A percentile compares a stretch with the other conserved stretches of the same genome.
phyloP scores from a whole-genome alignment of 2,888 invertebrate species.

The Patella ulyssiponensis region DNA sequence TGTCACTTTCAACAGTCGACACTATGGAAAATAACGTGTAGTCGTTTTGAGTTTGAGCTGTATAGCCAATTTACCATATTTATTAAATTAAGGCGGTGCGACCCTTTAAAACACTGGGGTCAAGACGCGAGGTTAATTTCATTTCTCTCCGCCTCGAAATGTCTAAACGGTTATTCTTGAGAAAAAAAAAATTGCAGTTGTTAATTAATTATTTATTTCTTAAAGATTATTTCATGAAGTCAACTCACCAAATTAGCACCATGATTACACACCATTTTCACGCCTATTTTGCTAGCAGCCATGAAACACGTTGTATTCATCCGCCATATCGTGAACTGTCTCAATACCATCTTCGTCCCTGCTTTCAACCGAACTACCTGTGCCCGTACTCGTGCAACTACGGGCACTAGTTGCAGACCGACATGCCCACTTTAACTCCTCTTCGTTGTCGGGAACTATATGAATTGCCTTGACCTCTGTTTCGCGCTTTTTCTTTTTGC shows the following conservation, averaged over 20 bases:
- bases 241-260: background rate
- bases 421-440: background rate
- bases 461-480: background rate
- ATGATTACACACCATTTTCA: background rate
- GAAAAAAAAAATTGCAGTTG: too few relatives aligned
- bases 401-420: background rate
- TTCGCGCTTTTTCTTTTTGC: conserved; percentile 1
- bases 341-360: background rate
- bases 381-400: background rate
- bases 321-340: conserved; percentile 3
- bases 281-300: background rate
- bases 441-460: conserved; percentile 3
- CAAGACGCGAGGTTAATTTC: too few relatives aligned
- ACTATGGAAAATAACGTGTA: too few relatives aligned
- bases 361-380: background rate
- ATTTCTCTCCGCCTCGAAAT: too few relatives aligned
- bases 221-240: too few relatives aligned
- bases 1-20: too few relatives aligned
- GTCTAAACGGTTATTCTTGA: too few relatives aligned
- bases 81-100: too few relatives aligned
- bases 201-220: too few relatives aligned
- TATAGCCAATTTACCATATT: too few relatives aligned
- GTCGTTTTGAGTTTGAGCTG: too few relatives aligned
- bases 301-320: conserved; percentile 7
- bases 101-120: too few relatives aligned